A percentile compares a stretch with the other conserved stretches of the same genome.
Evolutionary conservation across 2,888 invertebrate genomes (phyloP).

Genomic region (Quadroppia sp.): DNA sequence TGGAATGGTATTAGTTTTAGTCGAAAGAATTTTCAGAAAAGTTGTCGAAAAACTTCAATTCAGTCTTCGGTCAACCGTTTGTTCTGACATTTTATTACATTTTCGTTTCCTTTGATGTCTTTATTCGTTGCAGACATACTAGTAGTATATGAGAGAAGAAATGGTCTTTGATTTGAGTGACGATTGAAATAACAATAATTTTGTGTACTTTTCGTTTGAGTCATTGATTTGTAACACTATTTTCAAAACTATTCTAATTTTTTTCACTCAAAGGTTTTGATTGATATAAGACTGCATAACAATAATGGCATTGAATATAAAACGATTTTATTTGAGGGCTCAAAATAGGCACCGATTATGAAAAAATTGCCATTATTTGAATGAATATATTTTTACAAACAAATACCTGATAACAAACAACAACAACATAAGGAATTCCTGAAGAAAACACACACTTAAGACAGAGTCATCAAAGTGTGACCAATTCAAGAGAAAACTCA

Average conservation of each 20-base stretch:
- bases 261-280: slow-evolving; percentile 10
- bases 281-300: not conserved
- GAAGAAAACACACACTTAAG: not conserved
- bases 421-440: too few species aligned
- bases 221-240: slow-evolving; percentile 31
- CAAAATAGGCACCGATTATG: slow-evolving; percentile 17
- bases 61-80: slow-evolving; percentile 28
- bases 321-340: slow-evolving; percentile 36
- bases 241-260: not conserved
- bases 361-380: slow-evolving; percentile 32
- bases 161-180: slow-evolving; percentile 13
- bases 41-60: not conserved
- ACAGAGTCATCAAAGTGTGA: slow-evolving; percentile 20
- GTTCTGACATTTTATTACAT: slow-evolving; percentile 37
- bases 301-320: slow-evolving; percentile 35
- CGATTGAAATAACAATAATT: slow-evolving; percentile 38
- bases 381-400: slow-evolving; percentile 9
- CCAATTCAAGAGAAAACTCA: not conserved
- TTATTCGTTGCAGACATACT: too few species aligned
- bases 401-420: slow-evolving; percentile 25
- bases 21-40: not conserved
- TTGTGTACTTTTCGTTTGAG: slow-evolving; percentile 5
- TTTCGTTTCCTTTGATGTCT: slow-evolving; percentile 37
- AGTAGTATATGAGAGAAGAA: too few species aligned
- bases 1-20: not conserved